phyloP scores from a whole-genome alignment of 1,140 invertebrate genomes.

The Mercenaria mercenaria region DNA sequence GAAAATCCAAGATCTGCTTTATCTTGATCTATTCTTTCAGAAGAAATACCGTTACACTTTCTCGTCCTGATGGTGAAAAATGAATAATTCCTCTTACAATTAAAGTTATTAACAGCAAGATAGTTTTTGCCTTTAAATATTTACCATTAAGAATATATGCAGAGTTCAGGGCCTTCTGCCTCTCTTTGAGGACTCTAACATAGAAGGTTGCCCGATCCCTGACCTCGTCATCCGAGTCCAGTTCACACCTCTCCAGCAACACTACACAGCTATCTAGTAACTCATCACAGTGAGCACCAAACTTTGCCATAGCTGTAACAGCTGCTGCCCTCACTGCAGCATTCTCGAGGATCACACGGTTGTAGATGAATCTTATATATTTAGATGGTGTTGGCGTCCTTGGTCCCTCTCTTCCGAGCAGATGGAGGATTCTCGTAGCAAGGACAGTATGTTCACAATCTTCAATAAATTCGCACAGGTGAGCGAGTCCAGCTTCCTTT shows the following conservation, averaged over 20 bases:
- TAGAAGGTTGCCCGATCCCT: slow-evolving; percentile 99
- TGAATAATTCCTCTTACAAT: no score
- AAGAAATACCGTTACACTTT: no score
- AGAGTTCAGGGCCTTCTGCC: slow-evolving; percentile 90
- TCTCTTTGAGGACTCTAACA: slow-evolving; percentile 92
- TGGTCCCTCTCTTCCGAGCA: slow-evolving; percentile 99
- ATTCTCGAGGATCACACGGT: slow-evolving; percentile 98
- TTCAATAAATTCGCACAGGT: slow-evolving; percentile 99
- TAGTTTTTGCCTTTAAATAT: no score
- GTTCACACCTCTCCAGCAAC: slow-evolving; percentile 91
- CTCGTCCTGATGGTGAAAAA: no score
- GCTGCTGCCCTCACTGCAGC: slow-evolving; percentile 98
- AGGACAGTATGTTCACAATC: slow-evolving; percentile 99
- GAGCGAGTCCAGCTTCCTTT: slow-evolving; percentile 98
- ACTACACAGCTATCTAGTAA: slow-evolving; percentile 95
- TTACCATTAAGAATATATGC: slow-evolving; percentile 93
- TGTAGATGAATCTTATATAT: slow-evolving; percentile 99
- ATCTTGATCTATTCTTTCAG: no score
- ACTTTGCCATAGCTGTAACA: slow-evolving; percentile 98
- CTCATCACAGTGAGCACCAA: slow-evolving; percentile 97
- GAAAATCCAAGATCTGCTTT: no score
- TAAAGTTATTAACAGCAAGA: no score
- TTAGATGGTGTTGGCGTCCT: slow-evolving; percentile 96
- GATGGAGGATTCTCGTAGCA: slow-evolving; percentile 98
- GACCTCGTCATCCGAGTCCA: slow-evolving; percentile 99